These are phyloP conservation scores for Philopedon plagiatum DNA, from an alignment of 2,888 invertebrate genomes.

Conservation along the genomic window DNA sequence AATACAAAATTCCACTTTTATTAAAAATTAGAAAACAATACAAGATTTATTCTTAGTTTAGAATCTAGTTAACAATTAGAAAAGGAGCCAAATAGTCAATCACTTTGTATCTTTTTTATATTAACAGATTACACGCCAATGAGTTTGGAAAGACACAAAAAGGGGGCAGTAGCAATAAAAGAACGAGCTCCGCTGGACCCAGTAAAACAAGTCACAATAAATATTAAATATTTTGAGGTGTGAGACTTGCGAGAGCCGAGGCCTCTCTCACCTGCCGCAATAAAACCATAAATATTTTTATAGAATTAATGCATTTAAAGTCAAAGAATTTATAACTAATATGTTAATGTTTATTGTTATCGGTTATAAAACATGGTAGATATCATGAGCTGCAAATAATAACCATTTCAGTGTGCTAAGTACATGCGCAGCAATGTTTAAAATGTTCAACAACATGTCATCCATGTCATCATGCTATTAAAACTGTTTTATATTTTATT, in stretches of 20 bases:
- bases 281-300: constrained; percentile 69
- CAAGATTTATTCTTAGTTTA: too few species aligned
- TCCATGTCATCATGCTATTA: too few species aligned
- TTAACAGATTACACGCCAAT: constrained; percentile 62
- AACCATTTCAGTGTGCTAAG: not conserved
- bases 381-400: constrained; percentile 45
- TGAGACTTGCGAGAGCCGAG: constrained; percentile 62
- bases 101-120: too few species aligned
- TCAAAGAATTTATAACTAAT: constrained; percentile 58
- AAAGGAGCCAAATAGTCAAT: too few species aligned
- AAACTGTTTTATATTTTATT: too few species aligned
- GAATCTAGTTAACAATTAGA: too few species aligned
- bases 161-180: constrained; percentile 68
- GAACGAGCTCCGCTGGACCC: constrained; percentile 63
- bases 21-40: too few species aligned
- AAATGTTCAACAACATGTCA: too few species aligned
- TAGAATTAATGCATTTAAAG: constrained; percentile 66
- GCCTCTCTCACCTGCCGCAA: constrained; percentile 66
- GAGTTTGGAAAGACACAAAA: constrained; percentile 59
- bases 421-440: too few species aligned
- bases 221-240: constrained; percentile 68
- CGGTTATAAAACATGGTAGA: constrained; percentile 53
- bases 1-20: too few species aligned
- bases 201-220: constrained; percentile 67
- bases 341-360: constrained; percentile 61